These are phyloP conservation scores for Mus spretus DNA, from an alignment of 2,797 vertebrate species.

Conservation along the genomic window DNA sequence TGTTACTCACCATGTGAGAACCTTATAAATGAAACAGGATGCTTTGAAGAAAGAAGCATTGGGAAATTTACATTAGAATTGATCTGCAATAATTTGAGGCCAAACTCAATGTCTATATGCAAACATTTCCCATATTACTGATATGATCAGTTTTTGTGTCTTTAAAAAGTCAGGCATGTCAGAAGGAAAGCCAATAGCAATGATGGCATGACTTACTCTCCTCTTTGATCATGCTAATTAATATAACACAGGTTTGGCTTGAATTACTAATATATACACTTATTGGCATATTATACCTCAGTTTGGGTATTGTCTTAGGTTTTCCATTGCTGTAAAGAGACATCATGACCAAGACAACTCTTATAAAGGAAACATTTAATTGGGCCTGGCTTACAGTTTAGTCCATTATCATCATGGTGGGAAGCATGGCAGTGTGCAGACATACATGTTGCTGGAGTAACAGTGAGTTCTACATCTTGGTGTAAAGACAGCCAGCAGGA, in stretches of 20 bases:
- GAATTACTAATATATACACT: background rate
- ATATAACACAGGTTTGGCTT: background rate
- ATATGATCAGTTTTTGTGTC: background rate
- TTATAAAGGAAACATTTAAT: background rate
- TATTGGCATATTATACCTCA: background rate
- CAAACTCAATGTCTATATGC: conserved; percentile 18
- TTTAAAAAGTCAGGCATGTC: background rate
- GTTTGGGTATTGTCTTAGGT: background rate
- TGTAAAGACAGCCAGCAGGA: background rate
- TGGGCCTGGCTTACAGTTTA: background rate
- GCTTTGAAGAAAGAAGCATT: background rate
- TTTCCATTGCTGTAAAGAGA: background rate
- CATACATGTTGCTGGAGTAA: background rate
- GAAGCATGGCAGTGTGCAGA: background rate
- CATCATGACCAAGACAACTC: background rate
- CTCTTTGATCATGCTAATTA: background rate
- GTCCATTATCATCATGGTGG: background rate
- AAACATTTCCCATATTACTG: background rate
- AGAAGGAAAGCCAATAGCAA: conserved; percentile 1
- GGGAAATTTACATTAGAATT: background rate
- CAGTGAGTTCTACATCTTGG: too few relatives aligned
- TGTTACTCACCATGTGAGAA: background rate
- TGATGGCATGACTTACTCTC: background rate
- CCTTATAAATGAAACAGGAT: background rate
- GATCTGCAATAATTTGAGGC: conserved; percentile 14